phyloP scores from a whole-genome alignment of 2,797 vertebrate genomes.

The Gallinago stenura region DNA sequence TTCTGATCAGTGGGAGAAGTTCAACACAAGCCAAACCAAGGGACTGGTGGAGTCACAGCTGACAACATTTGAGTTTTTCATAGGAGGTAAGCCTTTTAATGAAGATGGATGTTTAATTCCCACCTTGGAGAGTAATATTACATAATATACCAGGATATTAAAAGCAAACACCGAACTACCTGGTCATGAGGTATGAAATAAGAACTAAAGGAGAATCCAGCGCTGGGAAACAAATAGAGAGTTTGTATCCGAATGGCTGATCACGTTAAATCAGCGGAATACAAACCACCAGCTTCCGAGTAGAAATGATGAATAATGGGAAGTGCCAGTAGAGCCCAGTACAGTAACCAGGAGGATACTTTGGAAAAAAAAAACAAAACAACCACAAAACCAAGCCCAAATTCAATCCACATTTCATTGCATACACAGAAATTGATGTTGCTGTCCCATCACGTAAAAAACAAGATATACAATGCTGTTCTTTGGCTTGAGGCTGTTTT shows the following conservation, averaged over 20 bases:
- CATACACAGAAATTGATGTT: background rate
- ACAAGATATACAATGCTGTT: rapidly evolving
- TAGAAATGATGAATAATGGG: background rate
- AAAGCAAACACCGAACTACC: background rate
- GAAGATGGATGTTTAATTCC: background rate
- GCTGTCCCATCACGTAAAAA: background rate
- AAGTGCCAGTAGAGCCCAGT: background rate
- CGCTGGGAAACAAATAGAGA: background rate
- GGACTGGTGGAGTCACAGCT: background rate
- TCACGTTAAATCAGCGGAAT: background rate
- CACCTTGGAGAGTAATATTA: background rate
- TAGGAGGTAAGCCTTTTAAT: background rate
- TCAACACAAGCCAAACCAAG: background rate
- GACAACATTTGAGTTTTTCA: background rate
- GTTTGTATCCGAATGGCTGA: background rate
- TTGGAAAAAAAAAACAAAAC: background rate
- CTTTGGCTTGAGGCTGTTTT: background rate
- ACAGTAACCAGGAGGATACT: background rate
- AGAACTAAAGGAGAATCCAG: background rate
- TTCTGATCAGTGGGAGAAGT: background rate
- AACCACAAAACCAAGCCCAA: background rate
- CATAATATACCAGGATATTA: background rate
- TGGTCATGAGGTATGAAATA: background rate
- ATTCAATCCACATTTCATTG: background rate
- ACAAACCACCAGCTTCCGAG: background rate